Evolutionary conservation across 2,888 invertebrate genomes (phyloP), one percentile per base, ranked within the genome.

Genomic region (Lapara coniferarum): DNA sequence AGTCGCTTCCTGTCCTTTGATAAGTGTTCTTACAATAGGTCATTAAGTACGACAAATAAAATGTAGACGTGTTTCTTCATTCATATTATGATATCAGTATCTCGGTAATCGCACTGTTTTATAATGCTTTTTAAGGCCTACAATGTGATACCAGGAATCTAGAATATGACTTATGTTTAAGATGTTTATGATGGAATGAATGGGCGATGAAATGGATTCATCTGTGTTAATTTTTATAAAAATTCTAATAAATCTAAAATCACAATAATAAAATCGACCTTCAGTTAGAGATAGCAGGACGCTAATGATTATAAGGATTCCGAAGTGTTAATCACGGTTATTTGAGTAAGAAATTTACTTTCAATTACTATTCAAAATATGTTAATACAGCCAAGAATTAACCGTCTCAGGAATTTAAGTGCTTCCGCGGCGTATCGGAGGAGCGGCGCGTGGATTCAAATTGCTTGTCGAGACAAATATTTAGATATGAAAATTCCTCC

Each of bases 1-100:
- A 46, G 66, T 66, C 66, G 69, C 57, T 70, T 70, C 66, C 69
- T 70, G 66, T 52, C 51, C 66, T 70, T 70, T 70, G 58, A 69
- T 46, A 69, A 63, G 59, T 69, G 19, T 46, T 49, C 53, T 63
- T 53, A 69, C 68, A 44, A 69, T 63, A 63, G 14, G 44, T 53
- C 44, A 44, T 63, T 63, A 46, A 63, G 59, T 53, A 63, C 63
- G 59, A 63, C 53, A 63, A 69, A 68, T 63, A 53, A 53, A 63
- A 69, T 25, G 46, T 44, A 69, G 59, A 63, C 46, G 53, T 53
- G 25, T 59, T 63, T 59, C 53, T 66, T 25, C n/a, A 53, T 66
- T 66, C 37, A n/a, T 52, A 4, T 25, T 25, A 25, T 25, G 25
- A 25, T 25, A 2, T 25, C 2, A 25, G 2, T 25, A 25, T 25